These are phyloP conservation scores for Caenorhabditis sp. DNA, from an alignment of 2,888 invertebrate species.

Conservation along the genomic window DNA sequence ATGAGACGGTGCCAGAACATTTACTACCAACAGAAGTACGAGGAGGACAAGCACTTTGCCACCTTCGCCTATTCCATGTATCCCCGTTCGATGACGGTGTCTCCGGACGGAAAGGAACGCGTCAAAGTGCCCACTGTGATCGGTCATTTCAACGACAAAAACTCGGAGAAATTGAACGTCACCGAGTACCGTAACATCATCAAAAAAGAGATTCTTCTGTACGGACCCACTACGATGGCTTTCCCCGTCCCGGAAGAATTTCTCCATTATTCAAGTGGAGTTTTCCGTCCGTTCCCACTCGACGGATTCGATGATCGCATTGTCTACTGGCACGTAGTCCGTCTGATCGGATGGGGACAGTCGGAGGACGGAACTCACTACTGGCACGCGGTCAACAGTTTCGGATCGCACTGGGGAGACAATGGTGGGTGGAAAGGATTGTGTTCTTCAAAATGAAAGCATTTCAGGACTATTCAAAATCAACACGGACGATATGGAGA, in stretches of 20 bases:
- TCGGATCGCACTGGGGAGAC: conserved; percentile 78
- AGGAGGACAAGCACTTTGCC: conserved; percentile 75
- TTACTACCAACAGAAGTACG: conserved; percentile 76
- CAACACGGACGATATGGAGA: conserved; percentile 75
- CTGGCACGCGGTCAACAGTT: conserved; percentile 77
- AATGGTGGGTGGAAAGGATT: conserved; percentile 63
- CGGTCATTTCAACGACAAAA: conserved; percentile 75
- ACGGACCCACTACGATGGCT: conserved; percentile 77
- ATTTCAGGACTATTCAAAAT: conserved; percentile 75
- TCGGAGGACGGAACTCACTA: conserved; percentile 71
- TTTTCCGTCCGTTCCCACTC: conserved; percentile 76
- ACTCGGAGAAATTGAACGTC: conserved; percentile 61
- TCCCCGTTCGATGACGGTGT: conserved; percentile 77
- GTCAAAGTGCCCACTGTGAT: conserved; percentile 75
- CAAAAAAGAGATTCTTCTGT: conserved; percentile 74
- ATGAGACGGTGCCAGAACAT: conserved; percentile 73
- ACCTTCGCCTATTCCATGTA: conserved; percentile 78
- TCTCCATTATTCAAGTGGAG: conserved; percentile 74
- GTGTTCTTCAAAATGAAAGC: neutral
- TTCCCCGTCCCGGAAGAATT: conserved; percentile 78
- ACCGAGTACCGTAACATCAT: conserved; percentile 72
- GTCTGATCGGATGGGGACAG: conserved; percentile 77
- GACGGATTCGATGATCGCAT: conserved; percentile 75
- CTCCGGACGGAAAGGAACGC: conserved; percentile 72
- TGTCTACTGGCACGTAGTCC: conserved; percentile 78